Conservation (phyloP, 2,888 invertebrate genomes). For the Cryptophagus acutangulus region DNA sequence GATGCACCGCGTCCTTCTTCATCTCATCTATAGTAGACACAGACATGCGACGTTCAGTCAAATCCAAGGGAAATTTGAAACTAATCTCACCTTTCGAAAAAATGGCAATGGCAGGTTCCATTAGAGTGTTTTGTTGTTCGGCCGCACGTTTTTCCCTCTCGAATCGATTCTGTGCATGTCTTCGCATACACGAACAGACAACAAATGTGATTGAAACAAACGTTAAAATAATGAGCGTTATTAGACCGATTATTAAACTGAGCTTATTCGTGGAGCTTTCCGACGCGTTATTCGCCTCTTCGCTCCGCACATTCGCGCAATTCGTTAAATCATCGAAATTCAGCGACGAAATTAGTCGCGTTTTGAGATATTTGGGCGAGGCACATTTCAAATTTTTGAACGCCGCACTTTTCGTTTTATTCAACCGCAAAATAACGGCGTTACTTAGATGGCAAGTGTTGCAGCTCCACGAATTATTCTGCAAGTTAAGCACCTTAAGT, state of each 20-base stretch:
- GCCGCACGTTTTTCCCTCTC: constrained; percentile 38
- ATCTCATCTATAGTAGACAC: constrained; percentile 48
- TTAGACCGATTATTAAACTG: constrained; percentile 52
- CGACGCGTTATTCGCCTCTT: too few relatives aligned
- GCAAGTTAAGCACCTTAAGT: constrained; percentile 52
- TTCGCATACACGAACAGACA: constrained; percentile 63
- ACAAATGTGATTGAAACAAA: constrained; percentile 48
- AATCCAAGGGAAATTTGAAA: constrained; percentile 55
- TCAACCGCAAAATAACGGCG: constrained; percentile 55
- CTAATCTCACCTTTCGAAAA: constrained; percentile 52
- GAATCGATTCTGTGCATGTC: constrained; percentile 59
- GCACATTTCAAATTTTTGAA: constrained; percentile 56
- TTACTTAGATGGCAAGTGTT: constrained; percentile 60
- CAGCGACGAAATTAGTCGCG: constrained; percentile 43
- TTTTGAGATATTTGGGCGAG: constrained; percentile 54
- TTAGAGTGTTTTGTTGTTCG: constrained; percentile 32
- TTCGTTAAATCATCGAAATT: constrained; percentile 44
- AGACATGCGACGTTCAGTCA: constrained; percentile 45
- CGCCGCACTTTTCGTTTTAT: constrained; percentile 53
- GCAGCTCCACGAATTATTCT: constrained; percentile 66
- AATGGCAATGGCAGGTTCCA: constrained; percentile 45
- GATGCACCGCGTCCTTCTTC: constrained; percentile 43
- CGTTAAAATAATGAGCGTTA: constrained; percentile 49
- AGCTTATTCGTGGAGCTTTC: constrained; percentile 47
- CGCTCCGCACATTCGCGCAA: constrained; percentile 36